Evolutionary conservation across 1,140 invertebrate species (phyloP), one percentile per base, ranked within the genome.

Genomic region (Cheumatopsyche charites): DNA sequence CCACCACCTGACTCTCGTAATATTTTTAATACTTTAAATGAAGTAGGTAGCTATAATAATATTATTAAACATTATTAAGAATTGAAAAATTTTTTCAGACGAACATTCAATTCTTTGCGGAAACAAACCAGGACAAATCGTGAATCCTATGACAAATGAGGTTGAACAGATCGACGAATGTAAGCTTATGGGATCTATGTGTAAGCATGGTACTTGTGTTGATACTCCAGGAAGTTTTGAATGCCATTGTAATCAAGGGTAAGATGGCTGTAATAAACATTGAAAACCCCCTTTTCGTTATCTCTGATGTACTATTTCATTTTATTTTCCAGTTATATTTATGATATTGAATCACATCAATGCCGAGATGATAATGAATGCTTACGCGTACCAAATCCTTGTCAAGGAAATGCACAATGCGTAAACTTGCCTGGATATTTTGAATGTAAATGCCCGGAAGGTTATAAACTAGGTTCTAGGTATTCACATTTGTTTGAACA

Each of bases 191-290:
- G 91, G 92, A 13, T 88, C 90, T 23, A 89, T 94, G 84, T 97
- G 94, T 82, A 90, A 89, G 62, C 92, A 95, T 76, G 94, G 93
- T 3, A 81, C 83, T 13, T 96, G 94, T 77, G 87, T 95, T 76
- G 96, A 97, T 76, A 91, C 90, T 79, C 89, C 91, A 79, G 93
- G 92, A 12, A 92, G 92, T 1, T 96, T 93, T 82, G 90, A 91
- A 75, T 96, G 94, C 80, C 87, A 89, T 43, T 97, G 95, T 78
- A 93, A 94, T 79, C 92, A 70, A 70, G 77, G 76, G 76, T 77
- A 62, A 70, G 43, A 21, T 42, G 19, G 6, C 11, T 61, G 12
- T 15, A 69, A 61, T 58, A 17, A 47, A 68, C 15, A n/a, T 19
- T 17, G 6, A 25, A 45, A 23, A 45, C 43, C 4, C 62, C 26